A percentile compares a stretch with the other conserved stretches of the same genome.
Conservation (phyloP, 2,113 vertebrate species). For the Solea senegalensis region DNA sequence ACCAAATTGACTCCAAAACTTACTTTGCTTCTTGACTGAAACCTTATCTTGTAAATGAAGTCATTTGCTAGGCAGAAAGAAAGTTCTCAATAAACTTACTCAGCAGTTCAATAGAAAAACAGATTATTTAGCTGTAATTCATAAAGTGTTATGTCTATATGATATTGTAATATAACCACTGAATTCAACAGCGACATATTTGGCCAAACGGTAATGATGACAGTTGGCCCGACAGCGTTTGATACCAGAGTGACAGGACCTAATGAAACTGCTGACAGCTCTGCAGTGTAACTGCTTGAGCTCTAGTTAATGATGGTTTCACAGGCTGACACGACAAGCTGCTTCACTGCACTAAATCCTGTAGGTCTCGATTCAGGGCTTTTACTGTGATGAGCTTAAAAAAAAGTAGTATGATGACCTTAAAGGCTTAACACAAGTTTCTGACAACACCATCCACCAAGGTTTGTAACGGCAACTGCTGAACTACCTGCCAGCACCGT, state of each 20-base stretch:
- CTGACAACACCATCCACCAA: conserved; percentile 10
- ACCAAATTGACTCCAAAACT: no score
- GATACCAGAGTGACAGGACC: neutral
- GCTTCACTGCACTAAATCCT: conserved; percentile 22
- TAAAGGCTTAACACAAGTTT: conserved; percentile 19
- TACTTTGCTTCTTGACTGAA: neutral
- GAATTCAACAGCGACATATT: neutral
- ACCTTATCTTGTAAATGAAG: no score
- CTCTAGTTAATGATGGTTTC: neutral
- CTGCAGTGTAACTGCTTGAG: neutral
- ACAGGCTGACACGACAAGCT: conserved; percentile 19
- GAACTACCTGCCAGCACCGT: conserved; percentile 17
- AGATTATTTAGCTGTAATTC: no score
- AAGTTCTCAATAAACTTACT: no score
- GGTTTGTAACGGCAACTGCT: conserved; percentile 15
- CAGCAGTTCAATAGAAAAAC: no score
- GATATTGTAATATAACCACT: no score
- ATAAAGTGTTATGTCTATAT: no score
- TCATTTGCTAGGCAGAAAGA: no score
- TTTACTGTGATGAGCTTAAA: conserved; percentile 22
- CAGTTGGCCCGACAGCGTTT: neutral
- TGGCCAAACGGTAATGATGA: neutral
- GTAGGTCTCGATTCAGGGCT: conserved; percentile 19
- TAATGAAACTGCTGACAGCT: conserved; percentile 13
- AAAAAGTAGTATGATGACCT: conserved; percentile 12